Evolutionary conservation across 2,888 invertebrate species (phyloP), one percentile per base, ranked within the genome.

Genomic region (Anthrax anthrax): DNA sequence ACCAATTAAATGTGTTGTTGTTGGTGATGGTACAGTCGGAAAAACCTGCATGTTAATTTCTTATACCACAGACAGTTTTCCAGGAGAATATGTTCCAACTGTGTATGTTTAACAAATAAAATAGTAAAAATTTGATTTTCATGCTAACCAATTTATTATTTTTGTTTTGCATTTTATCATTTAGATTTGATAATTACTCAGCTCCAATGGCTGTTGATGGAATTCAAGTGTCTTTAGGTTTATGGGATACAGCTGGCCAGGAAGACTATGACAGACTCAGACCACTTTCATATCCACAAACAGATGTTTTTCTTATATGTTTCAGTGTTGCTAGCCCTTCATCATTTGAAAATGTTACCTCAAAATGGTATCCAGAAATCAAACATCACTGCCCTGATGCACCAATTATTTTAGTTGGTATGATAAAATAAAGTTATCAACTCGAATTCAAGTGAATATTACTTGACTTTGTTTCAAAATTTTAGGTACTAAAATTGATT

Each of bases 321-420:
- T 98, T 95, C 76, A 95, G 95, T 72, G 94, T 98, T 56, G 95
- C 97, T 63, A 94, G 95, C 69, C 97, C 97, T 53, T 95, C 96
- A 44, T 97, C 97, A 43, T 97, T 95, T 75, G 97, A 97, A 76
- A 98, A 97, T 78, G 95, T 98, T 53, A 91, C 91, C 62, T 94
- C 94, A 56, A 98, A 98, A 75, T 98, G 97, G 98, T 94, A 94
- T 72, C 97, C 97, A 55, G 98, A 98, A 79, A 95, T 98, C 60
- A 94, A 96, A 72, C 97, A 98, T 71, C 97, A 98, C 70, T 98
- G 97, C 75, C 96, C 97, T 52, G 96, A 97, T 74, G 95, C 96
- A 55, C 97, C 97, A 51, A 92, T 98, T 70, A 89, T 98, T 67
- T 79, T 98, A 71, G 95, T 97, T 69, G 96, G 96, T 89, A 69